These are phyloP conservation scores for Arvicola amphibius DNA, from an alignment of 2,797 vertebrate genomes.

Conservation along the genomic window DNA sequence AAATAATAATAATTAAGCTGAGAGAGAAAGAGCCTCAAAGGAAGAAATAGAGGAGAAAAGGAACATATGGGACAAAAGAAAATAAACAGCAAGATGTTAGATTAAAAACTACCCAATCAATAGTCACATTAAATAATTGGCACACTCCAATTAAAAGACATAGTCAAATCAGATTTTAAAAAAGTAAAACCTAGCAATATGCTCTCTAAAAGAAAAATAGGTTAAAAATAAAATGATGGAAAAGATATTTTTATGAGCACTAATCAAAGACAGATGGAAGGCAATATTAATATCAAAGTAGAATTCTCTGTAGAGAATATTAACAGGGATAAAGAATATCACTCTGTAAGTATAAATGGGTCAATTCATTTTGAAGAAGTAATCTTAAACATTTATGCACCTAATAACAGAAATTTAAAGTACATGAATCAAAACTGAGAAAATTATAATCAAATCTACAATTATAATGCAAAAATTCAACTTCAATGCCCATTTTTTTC, in stretches of 20 bases:
- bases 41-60: conserved; percentile 6
- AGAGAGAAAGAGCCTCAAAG: not conserved
- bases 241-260: conserved; percentile 51
- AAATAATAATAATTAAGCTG: conserved; percentile 16
- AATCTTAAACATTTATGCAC: conserved; percentile 52
- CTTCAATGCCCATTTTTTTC: not conserved
- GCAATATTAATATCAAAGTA: conserved; percentile 47
- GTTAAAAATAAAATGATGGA: conserved; percentile 63
- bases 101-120: conserved; percentile 24
- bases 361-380: conserved; percentile 11
- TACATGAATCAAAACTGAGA: conserved; percentile 34
- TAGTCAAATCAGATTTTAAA: conserved; percentile 13
- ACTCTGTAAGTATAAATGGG: conserved; percentile 43
- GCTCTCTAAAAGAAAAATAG: conserved; percentile 18
- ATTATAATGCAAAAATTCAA: conserved; percentile 38
- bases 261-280: conserved; percentile 60
- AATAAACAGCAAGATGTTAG: not conserved
- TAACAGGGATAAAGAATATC: conserved; percentile 14
- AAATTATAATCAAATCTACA: conserved; percentile 45
- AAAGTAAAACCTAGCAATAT: conserved; percentile 23
- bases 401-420: conserved; percentile 17
- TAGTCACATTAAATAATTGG: conserved; percentile 50
- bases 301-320: conserved; percentile 38
- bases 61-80: conserved; percentile 17
- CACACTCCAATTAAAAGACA: conserved; percentile 17